A percentile compares a stretch with the other conserved stretches of the same genome.
These are phyloP conservation scores for Phrynocephalus forsythii DNA, from an alignment of 2,797 vertebrate species.

Conservation along the genomic window DNA sequence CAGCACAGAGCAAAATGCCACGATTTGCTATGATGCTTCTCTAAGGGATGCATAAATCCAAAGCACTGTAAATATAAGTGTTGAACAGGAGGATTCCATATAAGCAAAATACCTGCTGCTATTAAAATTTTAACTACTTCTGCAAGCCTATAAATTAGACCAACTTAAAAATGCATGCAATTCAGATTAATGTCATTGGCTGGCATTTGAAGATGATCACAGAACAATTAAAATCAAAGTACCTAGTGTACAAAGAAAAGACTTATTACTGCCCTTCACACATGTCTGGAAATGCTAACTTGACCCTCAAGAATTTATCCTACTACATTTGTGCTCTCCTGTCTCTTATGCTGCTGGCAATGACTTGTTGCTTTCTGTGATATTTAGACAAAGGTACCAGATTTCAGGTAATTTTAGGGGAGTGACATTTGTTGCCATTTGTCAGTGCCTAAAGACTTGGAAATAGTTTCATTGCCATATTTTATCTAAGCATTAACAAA, in stretches of 20 bases:
- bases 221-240: conserved; percentile 55
- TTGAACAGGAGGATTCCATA: conserved; percentile 31
- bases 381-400: conserved; percentile 60
- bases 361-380: conserved; percentile 45
- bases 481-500: conserved; percentile 44
- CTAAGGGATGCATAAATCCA: conserved; percentile 53
- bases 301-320: conserved; percentile 40
- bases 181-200: conserved; percentile 45
- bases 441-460: conserved; percentile 41
- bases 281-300: conserved; percentile 38
- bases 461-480: conserved; percentile 22
- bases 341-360: conserved; percentile 40
- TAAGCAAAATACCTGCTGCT: conserved; percentile 40
- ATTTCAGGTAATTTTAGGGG: conserved; percentile 46
- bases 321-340: conserved; percentile 44
- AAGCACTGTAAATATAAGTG: conserved; percentile 27
- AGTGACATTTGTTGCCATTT: conserved; percentile 42
- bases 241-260: conserved; percentile 17
- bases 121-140: conserved; percentile 35
- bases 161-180: conserved; percentile 16
- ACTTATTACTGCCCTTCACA: conserved; percentile 27
- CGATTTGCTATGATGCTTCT: conserved; percentile 43
- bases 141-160: conserved; percentile 58
- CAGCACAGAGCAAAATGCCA: conserved; percentile 51
- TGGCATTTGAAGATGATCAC: conserved; percentile 57